Conservation (phyloP, 2,888 invertebrate species). For the Andrena minutula region DNA sequence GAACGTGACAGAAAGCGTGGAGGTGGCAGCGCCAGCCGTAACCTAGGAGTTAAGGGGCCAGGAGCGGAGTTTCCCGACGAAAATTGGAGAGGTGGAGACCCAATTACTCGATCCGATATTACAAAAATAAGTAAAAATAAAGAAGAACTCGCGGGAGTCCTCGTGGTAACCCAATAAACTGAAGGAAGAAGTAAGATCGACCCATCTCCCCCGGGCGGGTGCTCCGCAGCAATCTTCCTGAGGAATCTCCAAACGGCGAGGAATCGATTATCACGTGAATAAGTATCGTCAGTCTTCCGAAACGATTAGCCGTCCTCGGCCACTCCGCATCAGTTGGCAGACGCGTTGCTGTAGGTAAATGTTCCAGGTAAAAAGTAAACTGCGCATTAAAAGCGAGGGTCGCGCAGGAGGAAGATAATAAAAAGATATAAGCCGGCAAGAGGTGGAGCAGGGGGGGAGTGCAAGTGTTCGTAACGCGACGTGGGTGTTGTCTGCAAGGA, state of each 20-base stretch:
- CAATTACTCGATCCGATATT: too few species aligned
- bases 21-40: too few species aligned
- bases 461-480: conserved; percentile 58
- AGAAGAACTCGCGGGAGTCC: too few species aligned
- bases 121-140: too few species aligned
- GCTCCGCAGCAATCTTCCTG: too few species aligned
- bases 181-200: too few species aligned
- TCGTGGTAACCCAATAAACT: too few species aligned
- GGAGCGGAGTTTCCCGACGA: too few species aligned
- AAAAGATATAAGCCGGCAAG: conserved; percentile 30
- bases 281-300: conserved; percentile 4
- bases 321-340: neutral
- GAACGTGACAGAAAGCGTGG: too few species aligned
- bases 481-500: conserved; percentile 71
- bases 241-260: neutral
- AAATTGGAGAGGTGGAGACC: too few species aligned
- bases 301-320: conserved; percentile 25
- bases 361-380: conserved; percentile 32
- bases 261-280: conserved; percentile 3
- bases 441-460: conserved; percentile 1
- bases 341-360: conserved; percentile 43
- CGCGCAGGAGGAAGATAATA: conserved; percentile 45
- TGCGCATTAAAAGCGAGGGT: conserved; percentile 42
- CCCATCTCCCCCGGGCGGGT: too few species aligned
- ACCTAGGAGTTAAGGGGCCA: too few species aligned